Conservation (phyloP, 2,888 invertebrate species). For the Drosophila atripex region DNA sequence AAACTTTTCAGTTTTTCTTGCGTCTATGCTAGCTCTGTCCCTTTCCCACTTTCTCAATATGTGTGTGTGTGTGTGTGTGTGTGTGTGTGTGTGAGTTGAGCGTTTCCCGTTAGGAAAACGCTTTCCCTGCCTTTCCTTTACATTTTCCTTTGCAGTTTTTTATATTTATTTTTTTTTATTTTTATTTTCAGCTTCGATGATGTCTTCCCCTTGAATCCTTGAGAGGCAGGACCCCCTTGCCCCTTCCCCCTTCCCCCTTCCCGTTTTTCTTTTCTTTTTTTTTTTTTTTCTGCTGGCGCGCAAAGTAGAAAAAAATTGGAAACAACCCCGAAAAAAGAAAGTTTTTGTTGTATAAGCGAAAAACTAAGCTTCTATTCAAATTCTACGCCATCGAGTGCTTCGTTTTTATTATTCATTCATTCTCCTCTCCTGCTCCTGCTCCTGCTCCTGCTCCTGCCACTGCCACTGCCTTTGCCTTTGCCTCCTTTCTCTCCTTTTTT, state of each 20-base stretch:
- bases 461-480: background rate
- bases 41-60: constrained; percentile 18
- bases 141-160: too few species aligned
- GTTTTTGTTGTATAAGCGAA: constrained; percentile 81
- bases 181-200: constrained; percentile 59
- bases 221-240: background rate
- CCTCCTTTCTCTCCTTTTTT: background rate
- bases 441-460: too few species aligned
- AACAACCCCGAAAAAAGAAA: constrained; percentile 75
- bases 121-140: constrained; percentile 68
- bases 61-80: constrained; percentile 31
- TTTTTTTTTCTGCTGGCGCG: constrained; percentile 9
- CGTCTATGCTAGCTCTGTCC: constrained; percentile 59
- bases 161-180: constrained; percentile 51
- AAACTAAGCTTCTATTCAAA: constrained; percentile 83
- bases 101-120: constrained; percentile 61
- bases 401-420: constrained; percentile 79
- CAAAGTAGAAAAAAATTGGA: constrained; percentile 75
- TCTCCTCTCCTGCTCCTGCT: constrained; percentile 53
- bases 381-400: constrained; percentile 82
- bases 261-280: too few species aligned
- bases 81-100: constrained; percentile 32
- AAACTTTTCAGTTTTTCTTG: constrained; percentile 79
- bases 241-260: constrained; percentile 16
- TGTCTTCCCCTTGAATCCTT: constrained; percentile 49